Evolutionary conservation across 2,113 vertebrate species (phyloP).

Genomic region (Notechis scutatus): DNA sequence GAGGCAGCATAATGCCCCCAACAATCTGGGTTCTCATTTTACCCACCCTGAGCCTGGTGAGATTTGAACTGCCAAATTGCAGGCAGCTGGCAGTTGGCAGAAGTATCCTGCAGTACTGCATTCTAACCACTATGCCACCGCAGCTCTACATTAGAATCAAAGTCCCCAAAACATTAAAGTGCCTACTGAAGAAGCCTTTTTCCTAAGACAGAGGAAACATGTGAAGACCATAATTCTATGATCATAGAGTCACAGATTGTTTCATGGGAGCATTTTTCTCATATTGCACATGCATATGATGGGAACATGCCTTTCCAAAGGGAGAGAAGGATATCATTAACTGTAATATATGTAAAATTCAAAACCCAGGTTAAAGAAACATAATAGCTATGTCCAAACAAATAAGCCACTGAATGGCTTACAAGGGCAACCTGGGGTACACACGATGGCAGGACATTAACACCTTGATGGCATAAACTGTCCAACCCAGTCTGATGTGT

Average conservation of each 20-base stretch:
- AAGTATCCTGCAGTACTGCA: too few relatives aligned
- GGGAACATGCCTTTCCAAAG: not conserved
- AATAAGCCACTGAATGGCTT: not conserved
- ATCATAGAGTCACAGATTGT: not conserved
- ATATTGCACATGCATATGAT: not conserved
- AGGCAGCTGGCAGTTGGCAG: too few relatives aligned
- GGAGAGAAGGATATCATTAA: not conserved
- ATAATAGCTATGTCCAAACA: not conserved
- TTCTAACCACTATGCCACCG: too few relatives aligned
- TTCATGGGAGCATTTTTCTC: not conserved
- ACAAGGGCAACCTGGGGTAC: not conserved
- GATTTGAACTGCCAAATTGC: too few relatives aligned
- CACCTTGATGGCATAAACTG: not conserved
- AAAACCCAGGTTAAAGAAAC: not conserved
- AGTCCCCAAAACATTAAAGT: not conserved
- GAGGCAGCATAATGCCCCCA: too few relatives aligned
- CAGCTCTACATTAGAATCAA: not conserved
- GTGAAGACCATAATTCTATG: not conserved
- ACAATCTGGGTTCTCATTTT: too few relatives aligned
- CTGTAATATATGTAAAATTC: not conserved
- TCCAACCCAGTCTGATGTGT: not conserved
- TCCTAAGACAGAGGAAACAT: not conserved
- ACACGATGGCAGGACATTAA: not conserved
- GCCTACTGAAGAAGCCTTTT: not conserved
- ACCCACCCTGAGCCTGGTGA: too few relatives aligned